Percentiles rank a stretch among this genome's conserved stretches.
These are phyloP conservation scores for Pachyseris speciosa DNA, from an alignment of 64 coral and sea anemone species.

Conservation along the genomic window DNA sequence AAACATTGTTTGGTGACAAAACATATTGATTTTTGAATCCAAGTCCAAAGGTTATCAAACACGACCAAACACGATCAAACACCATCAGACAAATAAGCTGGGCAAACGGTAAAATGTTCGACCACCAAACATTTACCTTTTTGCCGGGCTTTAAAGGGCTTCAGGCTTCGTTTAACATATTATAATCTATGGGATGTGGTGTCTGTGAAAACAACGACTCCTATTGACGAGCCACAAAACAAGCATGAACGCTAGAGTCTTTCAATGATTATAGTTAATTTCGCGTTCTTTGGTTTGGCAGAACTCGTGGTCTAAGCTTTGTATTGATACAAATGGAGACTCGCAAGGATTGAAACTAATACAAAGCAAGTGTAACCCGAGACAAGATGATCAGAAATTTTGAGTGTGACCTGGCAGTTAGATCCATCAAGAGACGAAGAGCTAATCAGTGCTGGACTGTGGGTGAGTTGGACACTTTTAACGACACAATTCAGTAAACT, in stretches of 20 bases:
- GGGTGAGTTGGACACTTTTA: constrained; percentile 31
- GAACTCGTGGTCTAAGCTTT: constrained; percentile 81
- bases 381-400: constrained; percentile 88
- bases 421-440: constrained; percentile 90
- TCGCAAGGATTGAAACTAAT: constrained; percentile 54
- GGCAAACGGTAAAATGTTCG: no score
- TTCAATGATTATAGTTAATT: background rate
- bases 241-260: background rate
- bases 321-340: constrained; percentile 91
- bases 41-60: no score
- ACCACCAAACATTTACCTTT: no score
- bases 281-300: constrained; percentile 9
- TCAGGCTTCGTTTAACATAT: no score
- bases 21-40: no score
- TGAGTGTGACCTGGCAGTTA: constrained; percentile 89
- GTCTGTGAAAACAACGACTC: no score
- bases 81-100: no score
- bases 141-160: no score
- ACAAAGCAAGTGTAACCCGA: constrained; percentile 87
- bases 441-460: constrained; percentile 83
- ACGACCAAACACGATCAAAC: no score
- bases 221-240: background rate
- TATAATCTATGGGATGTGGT: no score
- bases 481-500: no score
- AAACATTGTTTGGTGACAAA: no score